Conservation (phyloP, 2,888 invertebrate genomes). For the Chelonus formosanus region DNA sequence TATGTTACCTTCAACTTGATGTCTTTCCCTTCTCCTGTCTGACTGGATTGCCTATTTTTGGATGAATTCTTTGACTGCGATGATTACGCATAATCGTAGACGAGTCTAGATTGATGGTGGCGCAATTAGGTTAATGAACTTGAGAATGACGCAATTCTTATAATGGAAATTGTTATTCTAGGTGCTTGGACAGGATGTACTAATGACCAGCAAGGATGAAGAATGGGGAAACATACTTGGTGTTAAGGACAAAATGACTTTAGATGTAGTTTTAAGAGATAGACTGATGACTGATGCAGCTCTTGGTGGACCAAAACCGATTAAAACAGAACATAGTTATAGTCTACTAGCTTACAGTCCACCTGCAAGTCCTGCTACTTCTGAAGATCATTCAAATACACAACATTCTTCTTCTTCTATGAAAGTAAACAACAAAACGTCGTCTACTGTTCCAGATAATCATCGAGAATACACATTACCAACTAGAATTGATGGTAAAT, state of each 20-base stretch:
- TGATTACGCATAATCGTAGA: too few species aligned
- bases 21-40: conserved; percentile 43
- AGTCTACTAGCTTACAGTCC: conserved; percentile 68
- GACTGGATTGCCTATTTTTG: conserved; percentile 3
- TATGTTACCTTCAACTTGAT: conserved; percentile 59
- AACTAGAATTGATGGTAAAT: conserved; percentile 54
- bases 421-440: conserved; percentile 2
- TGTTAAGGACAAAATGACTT: conserved; percentile 58
- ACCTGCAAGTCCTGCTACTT: conserved; percentile 54
- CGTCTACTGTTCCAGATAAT: background rate
- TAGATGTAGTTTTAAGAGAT: conserved; percentile 84
- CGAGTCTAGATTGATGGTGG: too few species aligned
- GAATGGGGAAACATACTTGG: conserved; percentile 74
- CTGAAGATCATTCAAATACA: conserved; percentile 48
- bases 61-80: background rate
- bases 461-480: conserved; percentile 35
- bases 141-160: too few species aligned
- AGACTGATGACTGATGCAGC: conserved; percentile 89
- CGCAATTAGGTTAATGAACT: too few species aligned
- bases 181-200: conserved; percentile 71
- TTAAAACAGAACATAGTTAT: conserved; percentile 94
- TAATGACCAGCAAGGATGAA: conserved; percentile 69
- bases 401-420: conserved; percentile 43
- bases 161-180: conserved; percentile 55
- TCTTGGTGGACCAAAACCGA: conserved; percentile 78